These are phyloP conservation scores for Sinonovacula constricta DNA, from an alignment of 1,140 invertebrate species.

Conservation along the genomic window DNA sequence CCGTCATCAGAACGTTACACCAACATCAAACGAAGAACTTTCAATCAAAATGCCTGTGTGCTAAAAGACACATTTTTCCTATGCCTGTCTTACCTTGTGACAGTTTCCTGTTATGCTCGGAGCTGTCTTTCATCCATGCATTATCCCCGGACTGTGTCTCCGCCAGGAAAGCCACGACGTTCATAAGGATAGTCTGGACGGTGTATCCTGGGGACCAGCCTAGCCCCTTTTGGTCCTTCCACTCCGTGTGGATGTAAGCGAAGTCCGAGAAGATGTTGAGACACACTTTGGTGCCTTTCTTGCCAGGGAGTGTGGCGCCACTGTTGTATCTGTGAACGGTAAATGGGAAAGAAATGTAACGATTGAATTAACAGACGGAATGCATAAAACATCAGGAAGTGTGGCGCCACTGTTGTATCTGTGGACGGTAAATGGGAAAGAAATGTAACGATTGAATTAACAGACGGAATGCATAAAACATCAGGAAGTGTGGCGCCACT, in stretches of 20 bases:
- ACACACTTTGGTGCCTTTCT: conserved; percentile 68
- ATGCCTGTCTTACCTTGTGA: conserved; percentile 51
- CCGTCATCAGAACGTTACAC: too few relatives aligned
- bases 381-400: too few relatives aligned
- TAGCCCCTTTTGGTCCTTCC: conserved; percentile 65
- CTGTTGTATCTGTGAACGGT: conserved; percentile 60
- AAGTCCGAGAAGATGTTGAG: conserved; percentile 72
- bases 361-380: too few relatives aligned
- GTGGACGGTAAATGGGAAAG: too few relatives aligned
- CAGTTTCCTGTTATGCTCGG: conserved; percentile 58
- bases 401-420: conserved; percentile 69
- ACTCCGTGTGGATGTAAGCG: conserved; percentile 68
- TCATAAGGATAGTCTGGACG: conserved; percentile 70
- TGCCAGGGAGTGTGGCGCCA: conserved; percentile 68
- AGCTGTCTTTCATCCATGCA: conserved; percentile 51
- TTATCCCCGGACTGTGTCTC: conserved; percentile 60
- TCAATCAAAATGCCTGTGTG: too few relatives aligned
- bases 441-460: too few relatives aligned
- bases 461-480: too few relatives aligned
- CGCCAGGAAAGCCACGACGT: conserved; percentile 67
- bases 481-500: conserved; percentile 68
- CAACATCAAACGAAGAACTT: too few relatives aligned
- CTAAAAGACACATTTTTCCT: too few relatives aligned
- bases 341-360: too few relatives aligned
- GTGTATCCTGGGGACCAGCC: conserved; percentile 73